phyloP scores from a whole-genome alignment of 2,113 vertebrate genomes.

The Tyto alba region DNA sequence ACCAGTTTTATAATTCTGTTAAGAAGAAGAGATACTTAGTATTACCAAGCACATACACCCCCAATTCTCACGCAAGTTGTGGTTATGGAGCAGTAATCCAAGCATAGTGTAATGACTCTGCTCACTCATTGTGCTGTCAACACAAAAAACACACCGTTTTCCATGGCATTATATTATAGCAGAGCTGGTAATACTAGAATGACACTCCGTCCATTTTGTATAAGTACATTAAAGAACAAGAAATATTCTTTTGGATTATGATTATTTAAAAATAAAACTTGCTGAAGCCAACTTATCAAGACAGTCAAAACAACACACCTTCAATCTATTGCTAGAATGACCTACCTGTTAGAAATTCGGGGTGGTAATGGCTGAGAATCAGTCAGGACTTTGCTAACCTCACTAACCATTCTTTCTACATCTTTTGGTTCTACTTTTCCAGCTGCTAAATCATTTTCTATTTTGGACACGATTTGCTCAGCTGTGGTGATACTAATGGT shows the following conservation, averaged over 20 bases:
- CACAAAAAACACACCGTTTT: not conserved
- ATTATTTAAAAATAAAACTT: not conserved
- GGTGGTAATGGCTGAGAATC: slow-evolving; percentile 63
- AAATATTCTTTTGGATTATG: not conserved
- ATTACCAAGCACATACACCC: not conserved
- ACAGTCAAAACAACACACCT: not conserved
- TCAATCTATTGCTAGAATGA: not conserved
- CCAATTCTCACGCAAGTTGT: not conserved
- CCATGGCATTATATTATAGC: not conserved
- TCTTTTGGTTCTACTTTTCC: slow-evolving; percentile 64
- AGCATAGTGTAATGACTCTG: not conserved
- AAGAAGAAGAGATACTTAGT: not conserved
- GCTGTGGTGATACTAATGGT: slow-evolving; percentile 70
- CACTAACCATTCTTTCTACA: slow-evolving; percentile 64
- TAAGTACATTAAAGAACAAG: not conserved
- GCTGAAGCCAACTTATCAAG: not conserved
- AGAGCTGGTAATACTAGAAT: not conserved
- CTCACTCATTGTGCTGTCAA: not conserved
- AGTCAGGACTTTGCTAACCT: slow-evolving; percentile 79
- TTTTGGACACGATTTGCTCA: slow-evolving; percentile 63
- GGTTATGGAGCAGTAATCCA: not conserved
- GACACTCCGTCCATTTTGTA: not conserved
- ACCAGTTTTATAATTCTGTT: slow-evolving; percentile 83
- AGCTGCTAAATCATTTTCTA: slow-evolving; percentile 76
- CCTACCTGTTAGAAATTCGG: slow-evolving; percentile 81